These are phyloP conservation scores for Microtus ochrogaster DNA, from an alignment of 2,113 vertebrate genomes.

Conservation along the genomic window DNA sequence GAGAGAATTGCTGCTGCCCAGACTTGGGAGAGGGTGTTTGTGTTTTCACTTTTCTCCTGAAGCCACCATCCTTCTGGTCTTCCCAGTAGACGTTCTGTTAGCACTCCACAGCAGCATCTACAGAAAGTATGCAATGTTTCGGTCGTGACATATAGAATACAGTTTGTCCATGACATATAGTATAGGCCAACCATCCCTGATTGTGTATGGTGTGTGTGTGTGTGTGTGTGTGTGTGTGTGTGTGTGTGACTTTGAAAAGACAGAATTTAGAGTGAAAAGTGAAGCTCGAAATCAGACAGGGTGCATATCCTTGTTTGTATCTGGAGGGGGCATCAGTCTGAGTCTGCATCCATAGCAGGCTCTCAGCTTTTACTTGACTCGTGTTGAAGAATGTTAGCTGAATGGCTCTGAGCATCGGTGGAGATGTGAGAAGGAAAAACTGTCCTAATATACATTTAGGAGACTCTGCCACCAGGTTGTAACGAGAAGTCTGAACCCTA, in stretches of 20 bases:
- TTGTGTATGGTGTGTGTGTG: too few species aligned
- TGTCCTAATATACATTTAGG: neutral
- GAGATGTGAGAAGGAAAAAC: neutral
- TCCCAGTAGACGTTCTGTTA: neutral
- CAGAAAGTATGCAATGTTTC: neutral
- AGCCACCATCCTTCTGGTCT: neutral
- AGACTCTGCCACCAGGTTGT: accelerated
- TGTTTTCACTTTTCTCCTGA: neutral
- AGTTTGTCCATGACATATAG: neutral
- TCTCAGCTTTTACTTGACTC: neutral
- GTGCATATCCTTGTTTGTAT: neutral
- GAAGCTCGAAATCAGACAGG: neutral
- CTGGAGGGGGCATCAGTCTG: neutral
- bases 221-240: too few species aligned
- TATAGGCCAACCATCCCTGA: neutral
- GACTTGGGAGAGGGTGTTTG: neutral
- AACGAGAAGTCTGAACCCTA: neutral
- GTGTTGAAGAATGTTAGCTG: neutral
- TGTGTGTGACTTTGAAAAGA: neutral
- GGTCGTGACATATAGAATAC: neutral
- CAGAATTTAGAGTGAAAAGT: neutral
- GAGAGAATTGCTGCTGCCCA: neutral
- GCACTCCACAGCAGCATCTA: neutral
- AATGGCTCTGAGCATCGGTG: neutral
- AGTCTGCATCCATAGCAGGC: neutral